Base-by-base conservation (phyloP, 2,113 vertebrate species). In the Ceyx melanurus region DNA sequence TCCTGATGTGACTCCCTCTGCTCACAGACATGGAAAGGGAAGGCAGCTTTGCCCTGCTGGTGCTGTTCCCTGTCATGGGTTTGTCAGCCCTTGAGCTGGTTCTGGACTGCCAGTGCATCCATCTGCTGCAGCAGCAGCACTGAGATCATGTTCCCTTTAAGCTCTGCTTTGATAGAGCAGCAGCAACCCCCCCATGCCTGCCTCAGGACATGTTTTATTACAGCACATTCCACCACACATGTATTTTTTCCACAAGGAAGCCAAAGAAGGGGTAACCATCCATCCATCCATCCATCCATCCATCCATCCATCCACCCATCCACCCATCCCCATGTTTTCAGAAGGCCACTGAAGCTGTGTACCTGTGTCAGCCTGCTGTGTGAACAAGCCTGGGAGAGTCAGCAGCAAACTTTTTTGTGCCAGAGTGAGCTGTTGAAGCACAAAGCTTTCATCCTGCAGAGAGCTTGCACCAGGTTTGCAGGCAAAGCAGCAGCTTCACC, bases 231-330 rank as follows among this genome's bases (percentile, higher is more conserved):
- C 60, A 56, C 25, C 70, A 17, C 37, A 65, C 33, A 9, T 72
- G 4, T 42, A 46, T 83, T 93, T 95, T 95, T 86, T 89, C 29
- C 43, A 5, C 64, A 51, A 62, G 66, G 85, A 75, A 37, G 13
- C 53, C 26, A 20, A 75, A 71, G 68, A 60, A 53, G 64, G 23
- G 61, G 43, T 68, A 23, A 35, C 40, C 51, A 40, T 81, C 61
- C 22, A 21, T 11, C 22, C 48, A 23, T 10, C 37, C 37, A 37
- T 10, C 37, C 37, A 9, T 37, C 37, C 37, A 37, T 37, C 37
- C 37, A 37, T 37, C 37, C 37, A 37, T 37, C 37, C 37, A 37
- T 37, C 37, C 37, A 37, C 4, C 37, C 37, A 37, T 37, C 37
- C 37, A 37, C 10, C 37, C 37, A 0, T 73, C 40, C 1, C 0